A percentile compares a stretch with the other conserved stretches of the same genome.
phyloP scores from a whole-genome alignment of 1,140 invertebrate genomes.

The Aethina tumida region DNA sequence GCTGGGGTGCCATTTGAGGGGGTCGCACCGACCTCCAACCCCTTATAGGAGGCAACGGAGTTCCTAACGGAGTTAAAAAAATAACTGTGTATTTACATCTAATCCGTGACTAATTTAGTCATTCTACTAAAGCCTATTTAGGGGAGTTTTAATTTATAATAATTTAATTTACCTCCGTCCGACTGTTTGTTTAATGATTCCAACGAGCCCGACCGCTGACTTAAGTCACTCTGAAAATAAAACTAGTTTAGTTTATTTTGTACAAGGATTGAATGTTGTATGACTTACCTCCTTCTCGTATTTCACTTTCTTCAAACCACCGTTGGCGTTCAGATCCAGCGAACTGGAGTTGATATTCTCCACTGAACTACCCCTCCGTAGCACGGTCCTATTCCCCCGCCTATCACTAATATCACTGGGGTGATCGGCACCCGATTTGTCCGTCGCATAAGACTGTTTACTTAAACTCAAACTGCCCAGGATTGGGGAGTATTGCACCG shows the following conservation, averaged over 20 bases:
- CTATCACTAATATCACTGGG: slow-evolving; percentile 9
- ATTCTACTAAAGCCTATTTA: slow-evolving; percentile 1
- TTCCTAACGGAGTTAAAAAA: slow-evolving; percentile 19
- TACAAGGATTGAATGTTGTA: slow-evolving; percentile 1
- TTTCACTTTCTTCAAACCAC: slow-evolving; percentile 30
- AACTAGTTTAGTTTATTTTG: slow-evolving; percentile 1
- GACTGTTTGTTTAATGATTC: slow-evolving; percentile 52
- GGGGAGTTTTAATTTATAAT: neutral
- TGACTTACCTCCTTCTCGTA: slow-evolving; percentile 32
- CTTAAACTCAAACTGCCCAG: slow-evolving; percentile 11
- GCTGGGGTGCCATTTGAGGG: slow-evolving; percentile 28
- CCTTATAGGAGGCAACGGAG: slow-evolving; percentile 25
- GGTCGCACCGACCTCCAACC: slow-evolving; percentile 35
- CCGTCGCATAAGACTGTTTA: slow-evolving; percentile 5
- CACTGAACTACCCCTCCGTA: slow-evolving; percentile 34
- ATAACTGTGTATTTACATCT: slow-evolving; percentile 1
- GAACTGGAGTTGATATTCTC: slow-evolving; percentile 32
- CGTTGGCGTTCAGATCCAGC: slow-evolving; percentile 27
- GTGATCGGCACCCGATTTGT: slow-evolving; percentile 5
- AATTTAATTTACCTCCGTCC: slow-evolving; percentile 44
- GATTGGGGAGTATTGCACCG: slow-evolving; percentile 23
- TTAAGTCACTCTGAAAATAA: slow-evolving; percentile 22
- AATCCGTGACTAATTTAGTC: neutral
- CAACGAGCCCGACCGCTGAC: slow-evolving; percentile 39
- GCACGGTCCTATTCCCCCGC: slow-evolving; percentile 7